Conservation (phyloP, 2,113 vertebrate genomes). For the Brachyistius frenatus region DNA sequence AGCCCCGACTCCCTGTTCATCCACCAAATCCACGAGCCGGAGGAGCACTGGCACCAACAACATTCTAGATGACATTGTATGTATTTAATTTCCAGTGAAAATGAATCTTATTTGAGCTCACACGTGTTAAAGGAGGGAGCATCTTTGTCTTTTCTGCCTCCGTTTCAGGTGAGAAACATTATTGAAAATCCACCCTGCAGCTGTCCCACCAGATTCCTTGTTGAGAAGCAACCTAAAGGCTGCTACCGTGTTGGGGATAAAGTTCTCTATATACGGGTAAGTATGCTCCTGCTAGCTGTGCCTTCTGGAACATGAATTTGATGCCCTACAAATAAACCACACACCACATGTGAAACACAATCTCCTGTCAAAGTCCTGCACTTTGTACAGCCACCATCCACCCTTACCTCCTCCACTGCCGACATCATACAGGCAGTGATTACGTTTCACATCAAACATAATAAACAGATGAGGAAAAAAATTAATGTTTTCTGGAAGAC, state of each 20-base stretch:
- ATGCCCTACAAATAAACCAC: not conserved
- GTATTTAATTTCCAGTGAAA: constrained; percentile 49
- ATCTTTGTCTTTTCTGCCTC: constrained; percentile 16
- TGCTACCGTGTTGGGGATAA: constrained; percentile 97
- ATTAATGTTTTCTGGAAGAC: too few relatives aligned
- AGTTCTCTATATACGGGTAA: constrained; percentile 97
- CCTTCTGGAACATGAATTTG: not conserved
- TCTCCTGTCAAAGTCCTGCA: not conserved
- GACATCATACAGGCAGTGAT: not conserved
- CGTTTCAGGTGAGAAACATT: constrained; percentile 91
- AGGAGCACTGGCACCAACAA: constrained; percentile 88
- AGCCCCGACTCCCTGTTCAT: constrained; percentile 62
- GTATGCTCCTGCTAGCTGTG: constrained; percentile 20
- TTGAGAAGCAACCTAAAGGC: constrained; percentile 96
- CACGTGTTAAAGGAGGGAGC: not conserved
- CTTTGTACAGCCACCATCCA: not conserved
- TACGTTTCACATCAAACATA: too few relatives aligned
- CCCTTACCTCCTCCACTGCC: not conserved
- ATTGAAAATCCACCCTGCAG: constrained; percentile 94
- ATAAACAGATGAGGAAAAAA: too few relatives aligned
- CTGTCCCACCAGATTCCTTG: constrained; percentile 91
- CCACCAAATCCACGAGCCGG: constrained; percentile 86
- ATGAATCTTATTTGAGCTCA: not conserved
- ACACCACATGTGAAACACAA: not conserved
- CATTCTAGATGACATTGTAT: constrained; percentile 93